Percentiles rank a stretch among this genome's conserved stretches.
These are phyloP conservation scores for Bombus sylvicola DNA, from an alignment of 1,140 invertebrate species.

Conservation along the genomic window DNA sequence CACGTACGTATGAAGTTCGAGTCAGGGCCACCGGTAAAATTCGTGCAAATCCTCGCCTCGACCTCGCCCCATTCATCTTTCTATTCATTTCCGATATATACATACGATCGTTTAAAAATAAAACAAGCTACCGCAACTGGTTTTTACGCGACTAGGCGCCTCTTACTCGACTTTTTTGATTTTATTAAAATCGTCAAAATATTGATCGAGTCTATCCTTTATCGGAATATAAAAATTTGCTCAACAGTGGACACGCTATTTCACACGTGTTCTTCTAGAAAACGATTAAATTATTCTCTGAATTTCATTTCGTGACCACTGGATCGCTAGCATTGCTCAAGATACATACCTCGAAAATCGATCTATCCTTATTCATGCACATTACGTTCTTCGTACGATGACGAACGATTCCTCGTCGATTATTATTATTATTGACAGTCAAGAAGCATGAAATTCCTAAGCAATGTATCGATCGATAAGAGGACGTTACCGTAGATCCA, in stretches of 20 bases:
- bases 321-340: neutral
- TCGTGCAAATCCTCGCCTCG: constrained; percentile 8
- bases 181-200: neutral
- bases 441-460: neutral
- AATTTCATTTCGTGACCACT: neutral
- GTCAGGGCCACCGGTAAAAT: neutral
- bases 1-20: constrained; percentile 13
- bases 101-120: neutral
- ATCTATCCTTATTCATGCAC: neutral
- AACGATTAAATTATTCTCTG: neutral
- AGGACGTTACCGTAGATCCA: neutral
- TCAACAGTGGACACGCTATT: rapidly evolving
- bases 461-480: neutral
- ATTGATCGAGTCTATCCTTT: neutral
- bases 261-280: neutral
- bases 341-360: neutral
- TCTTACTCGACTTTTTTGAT: neutral
- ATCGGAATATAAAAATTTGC: no score
- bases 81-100: neutral
- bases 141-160: neutral
- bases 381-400: neutral
- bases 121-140: no score
- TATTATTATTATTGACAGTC: neutral
- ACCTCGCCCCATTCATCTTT: neutral
- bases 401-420: neutral